Evolutionary conservation across 2,113 vertebrate species (phyloP), one percentile per base, ranked within the genome.

Genomic region (Protobothrops mucrosquamatus): DNA sequence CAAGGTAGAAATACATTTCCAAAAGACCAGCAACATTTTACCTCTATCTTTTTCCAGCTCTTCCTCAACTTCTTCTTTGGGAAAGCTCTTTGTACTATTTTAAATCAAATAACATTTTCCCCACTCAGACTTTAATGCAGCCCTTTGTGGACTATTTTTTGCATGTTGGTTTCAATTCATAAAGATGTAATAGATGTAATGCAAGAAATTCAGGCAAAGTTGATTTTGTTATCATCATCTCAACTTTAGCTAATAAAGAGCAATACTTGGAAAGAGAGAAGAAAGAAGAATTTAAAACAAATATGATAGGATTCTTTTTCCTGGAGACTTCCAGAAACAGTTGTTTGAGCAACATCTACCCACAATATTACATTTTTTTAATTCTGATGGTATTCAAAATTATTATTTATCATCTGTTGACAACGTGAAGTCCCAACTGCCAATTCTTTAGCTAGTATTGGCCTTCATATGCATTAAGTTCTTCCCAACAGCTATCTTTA

Each of bases 111-210:
- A 92, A 95, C 89, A 92, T 54, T 23, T 64, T 59, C 87, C 92
- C 95, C 94, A 87, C 87, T 94, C 57, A 86, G 34, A 61, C 95
- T 74, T 89, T 5, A 81, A 88, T 92, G 51, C 14, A 94, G 61
- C 22, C 92, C 94, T 94, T 86, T n/a, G 29, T 18, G n/a, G 93
- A 91, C 92, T 94, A 95, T 23, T 46, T 87, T 95, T 87, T 91
- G 92, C 91, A 92, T 94, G 92, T 92, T 94, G 92, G 92, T 94
- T 96, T 95, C 95, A 93, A 93, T 89, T 92, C 91, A 43, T 46
- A 20, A 95, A 90, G 91, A 89, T 55, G 26, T 91, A 93, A 92
- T 93, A 92, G 34, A 93, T 93, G 10, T 43, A 95, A 92, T 90
- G 92, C 86, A 89, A 89, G 89, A 94, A 93, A 94, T 93, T 39